Evolutionary conservation across 2,113 vertebrate genomes (phyloP), one percentile per base, ranked within the genome.

Genomic region (Tachysurus vachellii): DNA sequence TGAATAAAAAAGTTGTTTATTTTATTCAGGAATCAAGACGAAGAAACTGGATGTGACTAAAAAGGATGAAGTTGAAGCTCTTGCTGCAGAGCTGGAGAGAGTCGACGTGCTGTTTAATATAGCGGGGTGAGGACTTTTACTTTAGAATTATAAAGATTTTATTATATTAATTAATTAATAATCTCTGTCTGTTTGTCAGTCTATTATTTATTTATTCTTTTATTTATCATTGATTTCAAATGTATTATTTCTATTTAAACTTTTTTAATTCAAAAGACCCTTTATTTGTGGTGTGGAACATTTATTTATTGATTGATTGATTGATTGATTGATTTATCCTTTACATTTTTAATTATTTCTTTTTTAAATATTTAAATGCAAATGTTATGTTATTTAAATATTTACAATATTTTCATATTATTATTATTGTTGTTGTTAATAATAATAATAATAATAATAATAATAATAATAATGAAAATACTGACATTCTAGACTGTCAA

Each of bases 31-130:
- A 70, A 98, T 99, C 92, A 95, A 94, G 88, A 96, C 95, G 83
- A 94, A 89, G 75, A 93, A 97, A 44, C 94, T 99, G 61, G 97
- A 99, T 93, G 97, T 99, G 80, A 99, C 97, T n/a, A 96, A 97
- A 90, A 97, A 93, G 90, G 96, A 96, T 61, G 95, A 99, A 91
- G 96, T 99, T 50, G 97, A 99, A 90, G 95, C 96, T 42, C 94
- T 99, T 76, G 96, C 96, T 89, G 94, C 92, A 79, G 96, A 97
- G n/a, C 89, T 97, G 64, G 96, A 96, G 42, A 96, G 85, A 86
- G 91, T 98, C 5, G 98, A 99, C 0, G 96, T 99, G 88, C 95
- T 99, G 82, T 97, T 97, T 86, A 99, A 99, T n/a, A 90, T 98
- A 68, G 98, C 97, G 76, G 97, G 98, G 98, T 99, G 96, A 90